These are phyloP conservation scores for Carpatolechia fugitivella DNA, from an alignment of 2,888 invertebrate genomes.

Conservation along the genomic window DNA sequence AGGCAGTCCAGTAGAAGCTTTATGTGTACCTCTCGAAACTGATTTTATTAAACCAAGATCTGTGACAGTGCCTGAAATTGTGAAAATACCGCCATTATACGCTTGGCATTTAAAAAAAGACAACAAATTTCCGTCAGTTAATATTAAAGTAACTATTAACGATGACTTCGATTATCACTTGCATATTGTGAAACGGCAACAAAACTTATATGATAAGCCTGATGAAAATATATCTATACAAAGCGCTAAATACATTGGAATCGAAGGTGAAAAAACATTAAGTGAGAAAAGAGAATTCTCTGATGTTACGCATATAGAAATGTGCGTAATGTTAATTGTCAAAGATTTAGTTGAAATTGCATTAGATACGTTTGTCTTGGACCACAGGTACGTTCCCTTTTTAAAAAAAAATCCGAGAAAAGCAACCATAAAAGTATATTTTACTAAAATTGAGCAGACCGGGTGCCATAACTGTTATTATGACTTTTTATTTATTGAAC, in stretches of 20 bases:
- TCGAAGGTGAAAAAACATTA: too few relatives aligned
- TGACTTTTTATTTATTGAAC: not conserved
- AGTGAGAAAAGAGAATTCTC: too few relatives aligned
- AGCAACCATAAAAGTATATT: not conserved
- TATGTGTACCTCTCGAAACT: conserved; percentile 46
- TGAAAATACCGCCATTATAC: conserved; percentile 50
- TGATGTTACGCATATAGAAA: too few relatives aligned
- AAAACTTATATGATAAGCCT: too few relatives aligned
- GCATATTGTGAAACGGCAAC: conserved; percentile 43
- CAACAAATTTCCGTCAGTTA: not conserved
- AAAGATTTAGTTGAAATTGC: not conserved
- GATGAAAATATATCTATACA: too few relatives aligned
- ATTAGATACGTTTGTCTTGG: not conserved
- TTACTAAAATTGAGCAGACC: not conserved
- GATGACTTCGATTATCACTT: conserved; percentile 45
- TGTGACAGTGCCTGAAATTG: conserved; percentile 39
- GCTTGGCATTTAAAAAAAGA: conserved; percentile 42
- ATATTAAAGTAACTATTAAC: conserved; percentile 8
- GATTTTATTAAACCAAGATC: conserved; percentile 29
- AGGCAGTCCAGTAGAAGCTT: conserved; percentile 35
- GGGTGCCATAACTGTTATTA: not conserved
- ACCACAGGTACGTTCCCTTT: not conserved
- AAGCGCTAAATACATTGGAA: too few relatives aligned
- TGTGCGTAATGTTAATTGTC: not conserved
- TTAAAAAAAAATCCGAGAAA: not conserved